These are phyloP conservation scores for Tuberolachnus salignus DNA, from an alignment of 2,888 invertebrate species.

Conservation along the genomic window DNA sequence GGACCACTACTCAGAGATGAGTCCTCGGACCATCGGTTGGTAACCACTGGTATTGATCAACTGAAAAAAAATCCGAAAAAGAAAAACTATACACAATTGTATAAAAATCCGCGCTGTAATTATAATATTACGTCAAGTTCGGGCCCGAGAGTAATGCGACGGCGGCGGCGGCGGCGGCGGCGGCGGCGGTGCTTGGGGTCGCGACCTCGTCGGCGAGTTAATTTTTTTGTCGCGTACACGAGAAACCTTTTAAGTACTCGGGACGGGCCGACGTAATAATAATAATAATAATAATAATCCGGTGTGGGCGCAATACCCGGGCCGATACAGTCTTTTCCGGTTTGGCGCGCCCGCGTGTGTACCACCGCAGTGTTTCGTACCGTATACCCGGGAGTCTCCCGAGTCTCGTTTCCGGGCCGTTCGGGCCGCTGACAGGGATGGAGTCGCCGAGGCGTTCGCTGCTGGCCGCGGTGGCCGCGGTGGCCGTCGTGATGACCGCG, in stretches of 20 bases:
- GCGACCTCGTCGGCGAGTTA: conserved; percentile 29
- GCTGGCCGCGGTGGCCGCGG: not conserved
- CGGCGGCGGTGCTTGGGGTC: not conserved
- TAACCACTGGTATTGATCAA: too few species aligned
- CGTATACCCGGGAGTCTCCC: too few species aligned
- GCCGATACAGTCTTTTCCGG: conserved; percentile 36
- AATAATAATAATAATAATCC: too few species aligned
- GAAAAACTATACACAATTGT: too few species aligned
- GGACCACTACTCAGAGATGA: too few species aligned
- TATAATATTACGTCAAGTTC: not conserved
- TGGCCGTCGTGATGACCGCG: not conserved
- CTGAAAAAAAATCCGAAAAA: too few species aligned
- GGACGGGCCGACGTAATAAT: conserved; percentile 27
- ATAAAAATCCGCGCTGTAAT: too few species aligned
- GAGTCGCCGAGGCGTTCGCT: not conserved
- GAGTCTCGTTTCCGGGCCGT: too few species aligned
- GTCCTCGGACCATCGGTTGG: too few species aligned
- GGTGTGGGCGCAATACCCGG: not conserved
- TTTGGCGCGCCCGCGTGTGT: conserved; percentile 2
- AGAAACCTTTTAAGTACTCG: conserved; percentile 54
- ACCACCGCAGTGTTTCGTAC: not conserved
- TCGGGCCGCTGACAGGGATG: not conserved
- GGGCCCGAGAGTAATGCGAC: not conserved
- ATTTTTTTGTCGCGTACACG: not conserved
- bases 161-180: not conserved